Conservation (phyloP, 1,140 invertebrate species). For the Orius laevigatus region DNA sequence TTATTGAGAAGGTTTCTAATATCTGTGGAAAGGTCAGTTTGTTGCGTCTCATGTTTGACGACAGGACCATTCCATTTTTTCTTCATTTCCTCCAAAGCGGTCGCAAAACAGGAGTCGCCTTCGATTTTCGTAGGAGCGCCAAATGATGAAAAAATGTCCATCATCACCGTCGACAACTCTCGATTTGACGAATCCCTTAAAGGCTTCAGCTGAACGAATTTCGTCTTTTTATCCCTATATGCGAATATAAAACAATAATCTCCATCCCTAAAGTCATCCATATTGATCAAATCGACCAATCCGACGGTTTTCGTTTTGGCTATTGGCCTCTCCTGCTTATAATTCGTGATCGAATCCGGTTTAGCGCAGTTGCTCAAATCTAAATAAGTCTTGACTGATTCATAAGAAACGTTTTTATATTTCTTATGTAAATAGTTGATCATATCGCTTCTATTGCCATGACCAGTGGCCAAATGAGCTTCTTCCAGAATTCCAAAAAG, state of each 20-base stretch:
- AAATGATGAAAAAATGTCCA: conserved; percentile 1
- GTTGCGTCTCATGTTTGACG: no score
- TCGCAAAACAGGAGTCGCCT: no score
- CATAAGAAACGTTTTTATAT: conserved; percentile 6
- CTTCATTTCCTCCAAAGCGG: no score
- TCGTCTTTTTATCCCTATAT: conserved; percentile 1
- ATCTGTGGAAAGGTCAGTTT: no score
- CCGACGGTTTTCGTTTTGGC: background rate
- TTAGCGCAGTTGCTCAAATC: background rate
- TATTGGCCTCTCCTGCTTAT: background rate
- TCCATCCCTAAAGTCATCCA: background rate
- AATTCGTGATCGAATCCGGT: background rate
- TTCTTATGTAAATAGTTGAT: conserved; percentile 1
- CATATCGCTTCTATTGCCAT: background rate
- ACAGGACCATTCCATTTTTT: no score
- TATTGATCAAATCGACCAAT: conserved; percentile 3
- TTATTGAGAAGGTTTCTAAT: no score
- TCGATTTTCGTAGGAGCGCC: background rate
- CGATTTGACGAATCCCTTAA: background rate
- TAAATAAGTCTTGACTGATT: background rate
- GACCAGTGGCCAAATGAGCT: background rate
- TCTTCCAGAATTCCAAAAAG: background rate
- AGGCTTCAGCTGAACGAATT: conserved; percentile 7
- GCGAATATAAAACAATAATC: conserved; percentile 7
- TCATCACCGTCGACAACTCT: background rate